Evolutionary conservation across 2,113 vertebrate species (phyloP).

Genomic region (Corapipo altera): DNA sequence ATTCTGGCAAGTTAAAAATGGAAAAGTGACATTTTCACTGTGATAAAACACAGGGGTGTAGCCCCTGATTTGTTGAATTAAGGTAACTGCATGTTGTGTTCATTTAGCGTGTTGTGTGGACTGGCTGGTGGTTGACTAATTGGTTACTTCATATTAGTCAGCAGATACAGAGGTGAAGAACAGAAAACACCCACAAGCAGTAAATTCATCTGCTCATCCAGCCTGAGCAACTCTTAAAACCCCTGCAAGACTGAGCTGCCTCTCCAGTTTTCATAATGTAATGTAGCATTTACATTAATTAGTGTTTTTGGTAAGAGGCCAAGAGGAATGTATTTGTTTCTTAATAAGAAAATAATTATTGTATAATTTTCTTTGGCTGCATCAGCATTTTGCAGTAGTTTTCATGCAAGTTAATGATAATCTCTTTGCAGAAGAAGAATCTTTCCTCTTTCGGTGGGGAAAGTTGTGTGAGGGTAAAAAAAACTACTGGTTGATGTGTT

Average conservation of each 20-base stretch:
- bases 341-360: constrained; percentile 86
- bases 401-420: constrained; percentile 66
- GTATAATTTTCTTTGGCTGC: constrained; percentile 74
- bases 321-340: constrained; percentile 80
- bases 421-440: not conserved
- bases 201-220: constrained; percentile 42
- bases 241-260: constrained; percentile 45
- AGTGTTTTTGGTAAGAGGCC: constrained; percentile 71
- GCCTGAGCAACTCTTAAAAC: not conserved
- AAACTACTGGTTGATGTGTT: not conserved
- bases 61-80: not conserved
- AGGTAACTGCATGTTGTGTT: not conserved
- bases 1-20: not conserved
- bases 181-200: not conserved
- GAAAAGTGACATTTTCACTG: not conserved
- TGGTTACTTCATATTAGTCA: not conserved
- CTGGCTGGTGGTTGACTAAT: not conserved
- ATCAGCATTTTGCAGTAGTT: constrained; percentile 55
- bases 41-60: not conserved
- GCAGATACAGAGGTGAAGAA: not conserved
- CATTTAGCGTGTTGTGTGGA: not conserved
- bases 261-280: constrained; percentile 70
- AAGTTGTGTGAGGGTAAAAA: not conserved
- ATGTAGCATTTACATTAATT: constrained; percentile 74
- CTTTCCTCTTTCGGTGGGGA: not conserved